These are phyloP conservation scores for Papilio machaon DNA, from an alignment of 1,140 invertebrate species.

Conservation along the genomic window DNA sequence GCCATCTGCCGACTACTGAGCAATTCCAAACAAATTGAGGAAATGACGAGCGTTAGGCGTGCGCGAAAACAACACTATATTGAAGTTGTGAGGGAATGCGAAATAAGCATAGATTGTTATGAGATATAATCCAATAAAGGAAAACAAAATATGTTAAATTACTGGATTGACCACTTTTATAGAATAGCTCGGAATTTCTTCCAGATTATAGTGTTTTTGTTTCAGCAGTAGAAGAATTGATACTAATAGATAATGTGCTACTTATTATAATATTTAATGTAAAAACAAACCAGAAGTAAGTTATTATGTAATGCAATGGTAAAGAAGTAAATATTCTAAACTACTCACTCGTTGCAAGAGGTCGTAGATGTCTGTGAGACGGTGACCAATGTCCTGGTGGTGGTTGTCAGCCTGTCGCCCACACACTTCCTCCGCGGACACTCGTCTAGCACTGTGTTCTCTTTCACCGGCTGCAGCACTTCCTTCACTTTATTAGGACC, in stretches of 20 bases:
- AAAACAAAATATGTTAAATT: background rate
- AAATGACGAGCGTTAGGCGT: conserved; percentile 22
- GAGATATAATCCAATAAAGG: conserved; percentile 2
- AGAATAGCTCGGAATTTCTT: background rate
- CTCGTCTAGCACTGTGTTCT: conserved; percentile 62
- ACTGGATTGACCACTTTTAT: background rate
- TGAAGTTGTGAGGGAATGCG: conserved; percentile 31
- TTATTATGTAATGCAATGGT: background rate
- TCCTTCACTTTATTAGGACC: conserved; percentile 70
- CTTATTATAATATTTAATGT: no score
- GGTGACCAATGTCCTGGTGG: conserved; percentile 73
- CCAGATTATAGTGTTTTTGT: background rate
- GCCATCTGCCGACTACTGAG: conserved; percentile 18
- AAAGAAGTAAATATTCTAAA: conserved; percentile 40
- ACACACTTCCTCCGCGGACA: conserved; percentile 69
- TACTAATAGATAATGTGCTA: background rate
- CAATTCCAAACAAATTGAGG: conserved; percentile 32
- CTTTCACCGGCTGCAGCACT: conserved; percentile 61
- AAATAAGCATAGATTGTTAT: conserved; percentile 6
- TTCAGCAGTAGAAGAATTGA: background rate
- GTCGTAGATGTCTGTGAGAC: conserved; percentile 73
- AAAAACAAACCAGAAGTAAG: no score
- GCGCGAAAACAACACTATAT: conserved; percentile 31
- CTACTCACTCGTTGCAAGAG: conserved; percentile 79
- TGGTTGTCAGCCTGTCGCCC: conserved; percentile 69